Evolutionary conservation across 2,888 invertebrate genomes (phyloP), one percentile per base, ranked within the genome.

Genomic region (Protula sp.): DNA sequence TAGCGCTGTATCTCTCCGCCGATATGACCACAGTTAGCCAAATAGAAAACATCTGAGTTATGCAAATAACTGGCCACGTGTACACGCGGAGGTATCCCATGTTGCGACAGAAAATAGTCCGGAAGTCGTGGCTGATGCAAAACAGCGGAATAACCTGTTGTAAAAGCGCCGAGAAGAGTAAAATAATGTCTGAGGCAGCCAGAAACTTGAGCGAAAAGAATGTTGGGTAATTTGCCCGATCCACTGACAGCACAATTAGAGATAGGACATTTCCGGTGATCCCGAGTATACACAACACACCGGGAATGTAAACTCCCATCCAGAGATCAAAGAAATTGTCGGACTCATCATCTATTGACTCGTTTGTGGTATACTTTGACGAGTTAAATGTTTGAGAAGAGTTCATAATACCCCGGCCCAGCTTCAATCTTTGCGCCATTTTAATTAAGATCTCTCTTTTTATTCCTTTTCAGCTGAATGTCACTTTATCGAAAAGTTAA

Each of bases 11-110:
- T 4, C 79, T 66, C 61, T 79, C 79, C 2, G 75, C 70, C 0
- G 77, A 75, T 28, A 79, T 67, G 66, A 78, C 71, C 9, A 79
- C 76, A 0, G 76, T 77, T 56, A 78, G 57, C 75, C 78, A 78
- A 3, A 78, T 72, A 1, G 77, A 76, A 2, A 71, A 70, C 61
- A 74, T 68, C 58, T 68, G 68, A 14, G 66, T 65, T 1, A 65
- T 67, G 58, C 68, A 68, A 30, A 68, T 54, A 30, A 68, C 61
- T 1, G 68, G 68, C 68, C 68, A 68, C n/a, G 60, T 51, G 59
- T 67, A 67, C 38, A 67, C 60, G 19, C 66, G 57, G 26, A 65
- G 29, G 55, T 67, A 68, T 29, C 64, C 66, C 30, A 53, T 57
- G 38, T 57, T n/a, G 27, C 59, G 57, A 29, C 68, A 68, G 59